A percentile compares a stretch with the other conserved stretches of the same genome.
Evolutionary conservation across 2,113 vertebrate species (phyloP).

Genomic region (Gobius niger): DNA sequence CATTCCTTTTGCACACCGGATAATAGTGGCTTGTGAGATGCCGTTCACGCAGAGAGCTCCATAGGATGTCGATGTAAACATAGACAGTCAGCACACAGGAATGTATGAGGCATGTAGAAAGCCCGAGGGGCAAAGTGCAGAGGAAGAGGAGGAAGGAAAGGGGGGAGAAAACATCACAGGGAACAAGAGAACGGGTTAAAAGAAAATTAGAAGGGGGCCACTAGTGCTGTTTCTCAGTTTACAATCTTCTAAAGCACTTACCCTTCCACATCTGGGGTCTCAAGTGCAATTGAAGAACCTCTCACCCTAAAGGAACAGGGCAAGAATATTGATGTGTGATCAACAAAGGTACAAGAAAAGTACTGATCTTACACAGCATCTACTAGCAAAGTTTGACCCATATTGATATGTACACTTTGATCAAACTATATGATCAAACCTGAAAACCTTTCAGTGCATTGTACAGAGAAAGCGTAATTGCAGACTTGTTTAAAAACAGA

Average conservation of each 20-base stretch:
- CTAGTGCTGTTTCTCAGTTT: slow-evolving; percentile 8
- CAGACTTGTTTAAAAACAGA: background rate
- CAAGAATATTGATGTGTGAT: background rate
- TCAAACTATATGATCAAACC: too few species aligned
- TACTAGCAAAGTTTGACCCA: background rate
- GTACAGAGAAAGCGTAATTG: background rate
- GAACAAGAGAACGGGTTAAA: slow-evolving; percentile 29
- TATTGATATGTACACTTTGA: too few species aligned
- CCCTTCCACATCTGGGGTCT: slow-evolving; percentile 4
- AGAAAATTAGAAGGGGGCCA: slow-evolving; percentile 30
- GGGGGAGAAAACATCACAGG: slow-evolving; percentile 27
- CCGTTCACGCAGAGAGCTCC: slow-evolving; percentile 21
- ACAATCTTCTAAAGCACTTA: slow-evolving; percentile 11
- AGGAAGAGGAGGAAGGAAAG: slow-evolving; percentile 37
- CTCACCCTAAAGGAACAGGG: background rate
- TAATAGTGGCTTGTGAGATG: slow-evolving; percentile 18
- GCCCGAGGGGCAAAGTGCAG: slow-evolving; percentile 47
- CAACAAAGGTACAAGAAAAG: background rate
- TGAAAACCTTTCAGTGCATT: background rate
- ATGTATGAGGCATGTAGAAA: slow-evolving; percentile 68
- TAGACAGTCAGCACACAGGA: slow-evolving; percentile 68
- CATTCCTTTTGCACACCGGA: slow-evolving; percentile 1
- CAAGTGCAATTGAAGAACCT: background rate
- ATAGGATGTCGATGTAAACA: slow-evolving; percentile 73
- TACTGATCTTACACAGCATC: background rate